Base-by-base conservation (phyloP, 2,113 vertebrate species). In the Mormyrus iriodes region DNA sequence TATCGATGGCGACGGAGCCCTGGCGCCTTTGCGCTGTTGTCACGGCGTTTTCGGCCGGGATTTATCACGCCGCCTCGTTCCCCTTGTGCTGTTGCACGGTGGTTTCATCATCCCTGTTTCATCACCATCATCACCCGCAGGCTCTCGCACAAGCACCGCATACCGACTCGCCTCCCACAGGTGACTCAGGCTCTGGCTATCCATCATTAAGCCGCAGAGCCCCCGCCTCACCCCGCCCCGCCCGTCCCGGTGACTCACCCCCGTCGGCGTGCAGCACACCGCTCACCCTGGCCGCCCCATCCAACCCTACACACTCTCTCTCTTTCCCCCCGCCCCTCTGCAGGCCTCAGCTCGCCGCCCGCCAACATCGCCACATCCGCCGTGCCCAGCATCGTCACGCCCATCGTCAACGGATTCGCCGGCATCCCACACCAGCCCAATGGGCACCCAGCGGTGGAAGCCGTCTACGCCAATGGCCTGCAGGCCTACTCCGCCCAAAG, bases 401-500 rank as follows among this genome's bases (percentile, higher is more conserved):
- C 98, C 87, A 96, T 99, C 85, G 95, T 97, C 93, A 99, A 98
- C 42, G 97, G 98, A 90, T 99, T 99, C 90, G 96, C 97, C 9
- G 97, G 98, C 58, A 97, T 99, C 48, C 96, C 97, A 52, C 97
- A 98, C 88, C 97, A 98, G 93, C 97, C 97, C 73, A 98, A 97
- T 0, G 97, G 97, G 88, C 98, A 99, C 93, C 98, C 98, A 0
- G 93, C 97, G 48, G 95, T 99, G 93, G 98, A 99, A 95, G 96
- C 98, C 0, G 94, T 99, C 90, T 99, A 99, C 94, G 96, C 97
- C 94, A 99, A 99, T 0, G 97, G 98, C 92, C 95, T 99, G 89
- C 95, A 98, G 79, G 96, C 98, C 46, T 99, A 99, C 94, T 97
- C 98, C 96, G 97, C 98, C 94, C 98, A 99, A 95, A 99, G 97